These are phyloP conservation scores for Drosophila mojavensis DNA, from an alignment of 1,140 invertebrate species.

Conservation along the genomic window DNA sequence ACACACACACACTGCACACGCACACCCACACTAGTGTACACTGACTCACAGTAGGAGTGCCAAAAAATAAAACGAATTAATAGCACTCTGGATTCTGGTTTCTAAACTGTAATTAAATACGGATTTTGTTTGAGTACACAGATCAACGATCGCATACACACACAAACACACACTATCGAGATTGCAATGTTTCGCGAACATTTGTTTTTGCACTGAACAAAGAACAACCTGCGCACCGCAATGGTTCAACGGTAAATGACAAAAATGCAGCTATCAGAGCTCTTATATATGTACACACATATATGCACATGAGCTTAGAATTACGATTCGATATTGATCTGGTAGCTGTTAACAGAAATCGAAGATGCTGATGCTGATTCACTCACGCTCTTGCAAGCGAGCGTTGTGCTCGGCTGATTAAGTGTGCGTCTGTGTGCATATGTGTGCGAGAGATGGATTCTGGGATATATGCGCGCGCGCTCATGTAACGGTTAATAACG, in stretches of 20 bases:
- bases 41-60: constrained; percentile 10
- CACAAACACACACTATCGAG: constrained; percentile 31
- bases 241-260: constrained; percentile 25
- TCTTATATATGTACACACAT: not conserved
- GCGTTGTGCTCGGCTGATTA: not conserved
- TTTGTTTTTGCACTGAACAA: not conserved
- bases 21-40: constrained; percentile 17
- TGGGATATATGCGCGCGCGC: not conserved
- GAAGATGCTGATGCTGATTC: not conserved
- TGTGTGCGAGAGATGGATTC: constrained; percentile 5
- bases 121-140: constrained; percentile 15
- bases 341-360: not conserved
- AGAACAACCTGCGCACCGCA: not conserved
- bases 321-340: constrained; percentile 1
- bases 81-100: constrained; percentile 23
- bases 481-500: constrained; percentile 20
- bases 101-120: constrained; percentile 45
- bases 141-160: constrained; percentile 12
- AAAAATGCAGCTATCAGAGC: not conserved
- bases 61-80: constrained; percentile 13
- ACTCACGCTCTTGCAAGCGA: not conserved
- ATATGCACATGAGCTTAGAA: too few relatives aligned
- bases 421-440: not conserved
- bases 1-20: constrained; percentile 10
- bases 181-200: constrained; percentile 2